These are phyloP conservation scores for Oreochromis niloticus DNA, from an alignment of 2,113 vertebrate species.

Conservation along the genomic window DNA sequence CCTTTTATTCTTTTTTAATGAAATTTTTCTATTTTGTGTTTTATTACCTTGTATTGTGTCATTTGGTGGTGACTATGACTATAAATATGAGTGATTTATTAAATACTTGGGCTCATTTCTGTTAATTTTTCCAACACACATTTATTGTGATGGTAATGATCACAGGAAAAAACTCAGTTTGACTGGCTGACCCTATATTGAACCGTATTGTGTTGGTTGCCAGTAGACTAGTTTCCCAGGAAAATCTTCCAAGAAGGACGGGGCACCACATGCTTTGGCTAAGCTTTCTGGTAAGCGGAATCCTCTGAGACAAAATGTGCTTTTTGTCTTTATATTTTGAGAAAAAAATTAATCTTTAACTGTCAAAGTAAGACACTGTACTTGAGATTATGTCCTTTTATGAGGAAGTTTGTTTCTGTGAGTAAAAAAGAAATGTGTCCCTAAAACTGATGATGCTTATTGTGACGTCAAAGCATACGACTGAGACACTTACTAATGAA, in stretches of 20 bases:
- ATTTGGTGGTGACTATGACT: not conserved
- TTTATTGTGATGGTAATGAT: not conserved
- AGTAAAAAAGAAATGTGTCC: not conserved
- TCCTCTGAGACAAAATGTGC: not conserved
- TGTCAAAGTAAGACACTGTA: not conserved
- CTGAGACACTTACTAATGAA: not conserved
- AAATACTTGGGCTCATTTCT: not conserved
- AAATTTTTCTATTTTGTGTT: not conserved
- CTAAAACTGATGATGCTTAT: not conserved
- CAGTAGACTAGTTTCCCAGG: constrained; percentile 8
- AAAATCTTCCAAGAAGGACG: not conserved
- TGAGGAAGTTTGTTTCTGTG: constrained; percentile 9
- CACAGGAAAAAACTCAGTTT: not conserved
- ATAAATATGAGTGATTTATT: not conserved
- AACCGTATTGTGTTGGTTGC: not conserved
- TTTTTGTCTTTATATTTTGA: not conserved
- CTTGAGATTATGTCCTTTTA: not conserved
- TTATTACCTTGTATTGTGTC: not conserved
- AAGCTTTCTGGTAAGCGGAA: not conserved
- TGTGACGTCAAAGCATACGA: not conserved
- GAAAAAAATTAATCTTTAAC: not conserved
- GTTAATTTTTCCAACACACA: not conserved
- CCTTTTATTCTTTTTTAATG: not conserved
- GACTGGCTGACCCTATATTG: not conserved
- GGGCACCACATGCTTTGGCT: not conserved